Conservation (phyloP, 2,888 invertebrate genomes). For the Synergus umbraculus region DNA sequence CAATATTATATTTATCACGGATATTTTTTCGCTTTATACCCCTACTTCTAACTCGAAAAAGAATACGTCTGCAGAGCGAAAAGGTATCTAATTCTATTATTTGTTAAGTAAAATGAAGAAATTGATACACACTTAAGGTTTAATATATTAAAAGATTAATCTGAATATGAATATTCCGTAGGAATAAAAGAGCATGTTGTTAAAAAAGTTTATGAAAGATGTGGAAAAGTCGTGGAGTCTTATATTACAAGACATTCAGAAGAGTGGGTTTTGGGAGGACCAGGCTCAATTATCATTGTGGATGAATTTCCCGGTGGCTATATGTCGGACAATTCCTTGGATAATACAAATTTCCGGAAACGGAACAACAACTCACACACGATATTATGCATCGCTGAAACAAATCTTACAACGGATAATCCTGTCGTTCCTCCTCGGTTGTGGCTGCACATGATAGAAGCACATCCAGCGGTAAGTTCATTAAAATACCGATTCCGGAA, state of each 20-base stretch:
- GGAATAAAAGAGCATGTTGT: conserved; percentile 81
- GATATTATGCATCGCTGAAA: conserved; percentile 84
- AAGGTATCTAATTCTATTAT: not conserved
- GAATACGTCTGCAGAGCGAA: no score
- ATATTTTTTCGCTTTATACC: no score
- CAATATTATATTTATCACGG: no score
- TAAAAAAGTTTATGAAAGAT: conserved; percentile 80
- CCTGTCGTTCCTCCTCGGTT: conserved; percentile 76
- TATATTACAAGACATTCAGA: conserved; percentile 78
- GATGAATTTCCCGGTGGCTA: conserved; percentile 84
- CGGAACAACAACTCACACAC: conserved; percentile 80
- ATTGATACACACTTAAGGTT: no score
- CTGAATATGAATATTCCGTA: conserved; percentile 67
- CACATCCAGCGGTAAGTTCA: conserved; percentile 65
- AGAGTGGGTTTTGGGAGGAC: conserved; percentile 80
- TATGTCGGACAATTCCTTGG: conserved; percentile 80
- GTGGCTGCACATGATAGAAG: conserved; percentile 76
- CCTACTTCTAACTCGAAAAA: no score
- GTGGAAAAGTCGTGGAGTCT: conserved; percentile 79
- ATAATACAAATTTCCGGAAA: conserved; percentile 77
- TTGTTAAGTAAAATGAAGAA: not conserved
- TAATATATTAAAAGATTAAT: not conserved
- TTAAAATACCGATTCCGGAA: not conserved
- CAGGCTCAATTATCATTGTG: conserved; percentile 81
- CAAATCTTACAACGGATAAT: conserved; percentile 59